Percentiles rank a stretch among this genome's conserved stretches.
Evolutionary conservation across 2,888 invertebrate genomes (phyloP).

Genomic region (Crepidodera aurea): DNA sequence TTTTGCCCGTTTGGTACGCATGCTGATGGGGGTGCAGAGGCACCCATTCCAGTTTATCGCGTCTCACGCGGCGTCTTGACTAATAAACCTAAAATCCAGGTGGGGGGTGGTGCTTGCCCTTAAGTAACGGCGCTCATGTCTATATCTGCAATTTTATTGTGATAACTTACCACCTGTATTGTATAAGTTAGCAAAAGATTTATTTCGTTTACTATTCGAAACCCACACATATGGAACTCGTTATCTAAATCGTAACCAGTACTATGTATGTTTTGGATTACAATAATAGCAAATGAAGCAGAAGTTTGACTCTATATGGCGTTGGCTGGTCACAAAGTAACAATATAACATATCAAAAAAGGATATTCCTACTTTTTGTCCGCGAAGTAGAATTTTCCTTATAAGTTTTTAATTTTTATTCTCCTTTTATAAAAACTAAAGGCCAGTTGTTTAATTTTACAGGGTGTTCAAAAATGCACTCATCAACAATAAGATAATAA

Average conservation of each 20-base stretch:
- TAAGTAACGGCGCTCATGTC: no score
- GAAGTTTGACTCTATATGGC: neutral
- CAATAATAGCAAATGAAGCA: neutral
- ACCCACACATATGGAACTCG: constrained; percentile 1
- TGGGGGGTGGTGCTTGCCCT: no score
- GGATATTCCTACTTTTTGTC: neutral
- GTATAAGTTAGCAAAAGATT: neutral
- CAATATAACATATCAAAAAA: constrained; percentile 1
- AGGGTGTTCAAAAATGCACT: neutral
- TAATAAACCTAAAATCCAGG: no score
- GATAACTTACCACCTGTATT: neutral
- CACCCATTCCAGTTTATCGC: no score
- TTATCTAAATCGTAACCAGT: neutral
- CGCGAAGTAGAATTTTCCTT: neutral
- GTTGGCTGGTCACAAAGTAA: neutral
- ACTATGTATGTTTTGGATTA: neutral
- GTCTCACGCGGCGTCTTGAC: no score
- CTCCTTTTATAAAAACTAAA: neutral
- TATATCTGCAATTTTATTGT: neutral
- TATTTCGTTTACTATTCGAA: neutral
- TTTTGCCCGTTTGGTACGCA: no score
- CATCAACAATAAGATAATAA: no score
- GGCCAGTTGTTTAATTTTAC: neutral
- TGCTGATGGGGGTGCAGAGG: no score
- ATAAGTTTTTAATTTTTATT: constrained; percentile 1